Conservation (phyloP, 1,140 invertebrate genomes). For the Bombus impatiens region DNA sequence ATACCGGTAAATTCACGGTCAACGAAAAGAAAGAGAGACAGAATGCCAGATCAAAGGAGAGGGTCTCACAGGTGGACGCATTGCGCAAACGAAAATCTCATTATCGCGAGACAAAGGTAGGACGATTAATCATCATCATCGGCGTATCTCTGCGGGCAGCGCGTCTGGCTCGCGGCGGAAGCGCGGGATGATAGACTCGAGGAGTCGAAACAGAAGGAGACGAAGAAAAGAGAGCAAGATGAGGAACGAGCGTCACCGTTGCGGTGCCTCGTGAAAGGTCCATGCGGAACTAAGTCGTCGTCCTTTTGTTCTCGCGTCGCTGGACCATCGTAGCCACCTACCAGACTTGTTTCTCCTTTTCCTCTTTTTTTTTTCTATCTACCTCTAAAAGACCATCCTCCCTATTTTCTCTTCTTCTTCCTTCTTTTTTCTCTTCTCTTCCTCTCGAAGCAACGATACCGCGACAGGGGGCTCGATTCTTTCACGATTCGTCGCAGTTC, state of each 20-base stretch:
- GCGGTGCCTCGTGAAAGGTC: slow-evolving; percentile 61
- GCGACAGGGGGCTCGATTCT: slow-evolving; percentile 61
- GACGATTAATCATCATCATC: slow-evolving; percentile 76
- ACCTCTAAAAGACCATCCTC: slow-evolving; percentile 2
- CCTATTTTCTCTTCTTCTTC: background rate
- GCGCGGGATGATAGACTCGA: slow-evolving; percentile 55
- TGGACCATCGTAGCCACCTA: slow-evolving; percentile 14
- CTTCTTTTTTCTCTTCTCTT: background rate
- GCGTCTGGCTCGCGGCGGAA: slow-evolving; percentile 65
- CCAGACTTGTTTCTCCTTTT: slow-evolving; percentile 1
- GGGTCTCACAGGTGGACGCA: slow-evolving; percentile 56
- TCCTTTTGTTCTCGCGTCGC: slow-evolving; percentile 57
- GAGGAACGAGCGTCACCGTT: slow-evolving; percentile 59
- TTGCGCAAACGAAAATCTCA: slow-evolving; percentile 75
- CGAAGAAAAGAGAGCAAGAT: slow-evolving; percentile 33
- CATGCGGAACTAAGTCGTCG: slow-evolving; percentile 66
- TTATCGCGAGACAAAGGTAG: slow-evolving; percentile 75
- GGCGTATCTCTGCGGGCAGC: slow-evolving; percentile 52
- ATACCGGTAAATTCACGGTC: background rate
- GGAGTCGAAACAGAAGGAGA: slow-evolving; percentile 24
- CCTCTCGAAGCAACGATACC: slow-evolving; percentile 29
- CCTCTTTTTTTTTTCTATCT: slow-evolving; percentile 10
- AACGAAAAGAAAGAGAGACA: background rate
- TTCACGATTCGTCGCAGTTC: slow-evolving; percentile 66
- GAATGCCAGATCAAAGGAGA: slow-evolving; percentile 34